Percentiles rank a stretch among this genome's conserved stretches.
Conservation (phyloP, 2,888 invertebrate species). For the Tuberolachnus salignus region DNA sequence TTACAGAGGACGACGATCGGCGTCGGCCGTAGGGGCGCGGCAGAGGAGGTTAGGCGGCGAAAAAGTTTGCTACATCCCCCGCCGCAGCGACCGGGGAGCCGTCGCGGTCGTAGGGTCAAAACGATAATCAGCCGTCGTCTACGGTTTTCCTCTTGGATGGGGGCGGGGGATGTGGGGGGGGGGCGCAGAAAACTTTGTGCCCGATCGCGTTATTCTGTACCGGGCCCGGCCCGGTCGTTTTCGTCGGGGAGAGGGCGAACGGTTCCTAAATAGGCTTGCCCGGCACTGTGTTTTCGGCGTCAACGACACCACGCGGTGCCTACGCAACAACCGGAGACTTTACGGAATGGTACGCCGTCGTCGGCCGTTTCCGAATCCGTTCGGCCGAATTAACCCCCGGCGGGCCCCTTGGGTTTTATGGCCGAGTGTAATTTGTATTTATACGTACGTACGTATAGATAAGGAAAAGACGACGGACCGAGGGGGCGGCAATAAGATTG, state of each 20-base stretch:
- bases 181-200: constrained; percentile 13
- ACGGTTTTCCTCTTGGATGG: constrained; percentile 33
- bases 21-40: not conserved
- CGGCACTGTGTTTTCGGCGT: not conserved
- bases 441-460: too few species aligned
- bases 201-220: constrained; percentile 40
- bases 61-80: constrained; percentile 32
- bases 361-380: not conserved
- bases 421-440: too few species aligned
- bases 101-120: not conserved
- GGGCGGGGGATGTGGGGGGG: constrained; percentile 33
- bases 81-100: not conserved
- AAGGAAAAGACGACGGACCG: too few species aligned
- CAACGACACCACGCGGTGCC: too few species aligned
- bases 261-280: not conserved
- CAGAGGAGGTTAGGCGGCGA: not conserved
- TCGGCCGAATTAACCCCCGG: not conserved
- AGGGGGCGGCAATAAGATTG: too few species aligned
- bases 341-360: not conserved
- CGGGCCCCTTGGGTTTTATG: too few species aligned
- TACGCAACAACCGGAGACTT: too few species aligned
- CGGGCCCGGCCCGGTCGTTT: not conserved
- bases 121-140: constrained; percentile 36
- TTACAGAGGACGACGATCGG: constrained; percentile 6
- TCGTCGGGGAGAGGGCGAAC: not conserved